A percentile compares a stretch with the other conserved stretches of the same genome.
Conservation (phyloP, 1,140 invertebrate species). For the Saxidomus purpurata region DNA sequence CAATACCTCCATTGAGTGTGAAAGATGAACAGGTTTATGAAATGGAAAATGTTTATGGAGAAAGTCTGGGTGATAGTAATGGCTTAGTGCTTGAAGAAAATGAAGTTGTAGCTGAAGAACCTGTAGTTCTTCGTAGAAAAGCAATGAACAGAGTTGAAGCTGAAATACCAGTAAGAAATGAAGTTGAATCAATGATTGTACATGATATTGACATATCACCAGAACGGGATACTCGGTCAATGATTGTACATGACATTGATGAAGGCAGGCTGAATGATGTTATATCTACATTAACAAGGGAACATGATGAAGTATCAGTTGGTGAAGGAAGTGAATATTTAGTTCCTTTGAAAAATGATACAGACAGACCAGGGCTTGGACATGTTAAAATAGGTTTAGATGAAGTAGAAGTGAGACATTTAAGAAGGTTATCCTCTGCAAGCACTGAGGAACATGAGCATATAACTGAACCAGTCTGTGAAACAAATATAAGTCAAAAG, state of each 20-base stretch:
- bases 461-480: background rate
- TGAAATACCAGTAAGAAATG: background rate
- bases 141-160: background rate
- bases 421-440: conserved; percentile 1
- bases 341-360: background rate
- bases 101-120: background rate
- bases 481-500: background rate
- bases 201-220: conserved; percentile 38
- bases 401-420: conserved; percentile 32
- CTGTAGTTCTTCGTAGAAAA: conserved; percentile 24
- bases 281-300: background rate
- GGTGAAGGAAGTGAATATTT: background rate
- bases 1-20: background rate
- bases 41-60: background rate
- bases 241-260: background rate
- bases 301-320: background rate
- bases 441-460: background rate
- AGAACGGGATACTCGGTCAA: background rate
- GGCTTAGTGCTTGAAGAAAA: background rate
- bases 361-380: background rate
- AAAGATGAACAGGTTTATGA: conserved; percentile 11
- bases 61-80: background rate
- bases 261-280: background rate
- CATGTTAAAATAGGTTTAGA: conserved; percentile 25
- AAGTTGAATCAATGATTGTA: conserved; percentile 41